A percentile compares a stretch with the other conserved stretches of the same genome.
Conservation (phyloP, 1,140 invertebrate species). For the Bombus confusus region DNA sequence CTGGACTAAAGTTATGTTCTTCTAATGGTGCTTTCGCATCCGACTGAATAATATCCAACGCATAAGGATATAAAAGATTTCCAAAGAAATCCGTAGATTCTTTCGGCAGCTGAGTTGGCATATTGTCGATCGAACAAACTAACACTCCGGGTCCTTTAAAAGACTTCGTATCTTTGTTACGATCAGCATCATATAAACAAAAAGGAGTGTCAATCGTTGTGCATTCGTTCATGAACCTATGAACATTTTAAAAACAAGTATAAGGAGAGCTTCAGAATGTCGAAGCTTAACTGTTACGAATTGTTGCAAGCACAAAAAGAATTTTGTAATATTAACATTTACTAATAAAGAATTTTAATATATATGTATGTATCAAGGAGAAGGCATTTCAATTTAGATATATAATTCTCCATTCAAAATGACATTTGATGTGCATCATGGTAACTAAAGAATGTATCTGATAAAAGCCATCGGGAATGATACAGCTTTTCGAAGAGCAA, state of each 20-base stretch:
- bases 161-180: constrained; percentile 98
- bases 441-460: too few species aligned
- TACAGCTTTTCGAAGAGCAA: too few species aligned
- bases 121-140: constrained; percentile 99
- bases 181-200: constrained; percentile 98
- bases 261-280: too few species aligned
- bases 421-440: too few species aligned
- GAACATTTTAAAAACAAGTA: constrained; percentile 9
- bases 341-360: too few species aligned
- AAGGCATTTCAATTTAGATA: too few species aligned
- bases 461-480: too few species aligned
- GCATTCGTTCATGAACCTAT: constrained; percentile 98
- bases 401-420: too few species aligned
- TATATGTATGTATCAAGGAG: too few species aligned
- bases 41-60: constrained; percentile 94
- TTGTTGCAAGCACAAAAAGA: too few species aligned
- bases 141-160: constrained; percentile 98
- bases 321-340: too few species aligned
- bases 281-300: too few species aligned
- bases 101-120: constrained; percentile 98
- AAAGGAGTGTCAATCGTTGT: constrained; percentile 99
- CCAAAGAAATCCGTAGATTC: constrained; percentile 99
- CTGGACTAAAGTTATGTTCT: constrained; percentile 89
- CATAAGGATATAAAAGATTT: constrained; percentile 94
- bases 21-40: constrained; percentile 93